Evolutionary conservation across 2,113 vertebrate genomes (phyloP).

Genomic region (Pseudopodoces humilis): DNA sequence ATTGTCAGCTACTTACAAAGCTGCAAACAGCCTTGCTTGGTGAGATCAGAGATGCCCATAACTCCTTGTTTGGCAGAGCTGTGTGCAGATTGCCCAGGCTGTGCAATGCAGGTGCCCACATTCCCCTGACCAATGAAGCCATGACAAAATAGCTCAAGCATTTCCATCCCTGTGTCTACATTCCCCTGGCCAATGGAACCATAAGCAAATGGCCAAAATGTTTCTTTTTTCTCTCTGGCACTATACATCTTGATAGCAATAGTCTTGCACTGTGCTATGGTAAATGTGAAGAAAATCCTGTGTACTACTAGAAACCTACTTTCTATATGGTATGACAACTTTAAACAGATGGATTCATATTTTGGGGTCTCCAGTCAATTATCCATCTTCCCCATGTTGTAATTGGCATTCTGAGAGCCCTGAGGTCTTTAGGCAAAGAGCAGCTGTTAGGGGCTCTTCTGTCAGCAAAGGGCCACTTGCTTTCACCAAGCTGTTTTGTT

Average conservation of each 20-base stretch:
- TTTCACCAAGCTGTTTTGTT: not conserved
- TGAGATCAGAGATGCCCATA: not conserved
- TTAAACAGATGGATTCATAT: not conserved
- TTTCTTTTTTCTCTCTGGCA: not conserved
- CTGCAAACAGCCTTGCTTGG: not conserved
- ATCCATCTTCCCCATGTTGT: not conserved
- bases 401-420: not conserved
- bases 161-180: slow-evolving; percentile 24
- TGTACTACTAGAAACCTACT: not conserved
- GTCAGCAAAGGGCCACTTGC: not conserved
- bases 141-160: slow-evolving; percentile 34
- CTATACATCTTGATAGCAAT: not conserved
- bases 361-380: not conserved
- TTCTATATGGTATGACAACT: not conserved
- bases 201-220: slow-evolving; percentile 11
- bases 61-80: not conserved
- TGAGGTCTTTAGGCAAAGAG: not conserved
- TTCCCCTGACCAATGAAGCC: slow-evolving; percentile 53
- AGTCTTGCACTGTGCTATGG: not conserved
- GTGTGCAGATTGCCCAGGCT: slow-evolving; percentile 47
- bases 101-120: slow-evolving; percentile 47
- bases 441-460: not conserved
- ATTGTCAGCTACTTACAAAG: not conserved
- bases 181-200: slow-evolving; percentile 53
- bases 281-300: not conserved